Conservation (phyloP, 2,888 invertebrate species). For the Andrena minutula region DNA sequence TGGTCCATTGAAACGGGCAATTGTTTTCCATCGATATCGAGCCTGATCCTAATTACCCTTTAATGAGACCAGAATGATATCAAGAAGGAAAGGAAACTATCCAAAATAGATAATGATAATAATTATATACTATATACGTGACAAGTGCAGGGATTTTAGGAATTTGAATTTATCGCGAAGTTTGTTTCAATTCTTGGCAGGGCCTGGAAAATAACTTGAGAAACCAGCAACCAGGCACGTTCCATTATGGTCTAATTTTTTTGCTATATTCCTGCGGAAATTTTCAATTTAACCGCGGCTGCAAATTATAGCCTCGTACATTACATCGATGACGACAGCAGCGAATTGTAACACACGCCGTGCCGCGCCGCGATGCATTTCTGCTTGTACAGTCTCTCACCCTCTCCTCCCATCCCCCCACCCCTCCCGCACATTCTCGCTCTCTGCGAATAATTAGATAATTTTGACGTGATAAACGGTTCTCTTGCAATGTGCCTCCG, state of each 20-base stretch:
- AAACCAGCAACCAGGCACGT: neutral
- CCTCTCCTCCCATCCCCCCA: neutral
- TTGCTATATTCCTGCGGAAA: conserved; percentile 16
- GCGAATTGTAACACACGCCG: conserved; percentile 56
- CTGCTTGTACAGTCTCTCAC: conserved; percentile 34
- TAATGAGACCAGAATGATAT: no score
- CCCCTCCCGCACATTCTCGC: conserved; percentile 4
- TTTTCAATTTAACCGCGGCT: conserved; percentile 60
- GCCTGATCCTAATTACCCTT: conserved; percentile 3
- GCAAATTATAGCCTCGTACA: conserved; percentile 61
- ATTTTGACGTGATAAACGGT: conserved; percentile 58
- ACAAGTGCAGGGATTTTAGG: neutral
- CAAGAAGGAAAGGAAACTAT: neutral
- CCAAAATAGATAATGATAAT: neutral
- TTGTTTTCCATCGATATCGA: conserved; percentile 9
- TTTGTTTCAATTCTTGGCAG: neutral
- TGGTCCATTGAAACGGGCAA: conserved; percentile 7
- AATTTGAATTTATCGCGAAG: neutral
- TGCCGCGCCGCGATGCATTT: conserved; percentile 45
- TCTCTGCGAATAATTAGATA: conserved; percentile 55
- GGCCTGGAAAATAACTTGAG: conserved; percentile 16
- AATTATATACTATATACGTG: neutral
- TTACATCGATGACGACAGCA: conserved; percentile 60
- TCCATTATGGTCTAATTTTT: conserved; percentile 30
- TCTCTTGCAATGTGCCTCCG: conserved; percentile 32